Conservation (phyloP, 2,797 vertebrate species). For the Poecilia picta region DNA sequence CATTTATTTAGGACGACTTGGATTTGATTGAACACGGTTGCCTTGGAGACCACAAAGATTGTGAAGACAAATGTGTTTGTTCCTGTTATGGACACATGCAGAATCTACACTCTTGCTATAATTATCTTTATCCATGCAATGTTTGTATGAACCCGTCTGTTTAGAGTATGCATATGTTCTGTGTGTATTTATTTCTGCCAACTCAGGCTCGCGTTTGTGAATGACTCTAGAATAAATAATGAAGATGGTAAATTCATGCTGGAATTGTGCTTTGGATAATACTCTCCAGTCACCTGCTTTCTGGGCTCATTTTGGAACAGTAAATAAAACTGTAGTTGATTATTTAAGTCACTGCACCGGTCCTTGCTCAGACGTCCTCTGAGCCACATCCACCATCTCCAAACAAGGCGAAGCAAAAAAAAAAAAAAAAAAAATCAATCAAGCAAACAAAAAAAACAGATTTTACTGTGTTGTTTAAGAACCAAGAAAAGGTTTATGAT, state of each 20-base stretch:
- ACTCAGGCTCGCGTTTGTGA: background rate
- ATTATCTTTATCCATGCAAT: slow-evolving; percentile 23
- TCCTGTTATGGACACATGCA: background rate
- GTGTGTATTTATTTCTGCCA: slow-evolving; percentile 16
- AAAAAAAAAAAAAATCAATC: background rate
- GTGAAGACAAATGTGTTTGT: background rate
- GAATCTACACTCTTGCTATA: slow-evolving; percentile 7
- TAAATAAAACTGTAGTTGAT: background rate
- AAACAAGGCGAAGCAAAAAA: background rate
- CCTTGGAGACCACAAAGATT: slow-evolving; percentile 1
- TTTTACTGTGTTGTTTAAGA: background rate
- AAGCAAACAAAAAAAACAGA: too few species aligned
- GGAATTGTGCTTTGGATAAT: background rate
- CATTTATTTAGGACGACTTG: slow-evolving; percentile 4
- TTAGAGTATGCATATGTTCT: slow-evolving; percentile 24
- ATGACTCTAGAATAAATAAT: background rate
- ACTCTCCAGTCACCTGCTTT: background rate
- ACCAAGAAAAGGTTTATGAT: background rate
- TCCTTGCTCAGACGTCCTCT: background rate
- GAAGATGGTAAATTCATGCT: background rate
- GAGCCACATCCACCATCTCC: background rate
- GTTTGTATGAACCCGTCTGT: slow-evolving; percentile 41
- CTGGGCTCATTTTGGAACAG: background rate
- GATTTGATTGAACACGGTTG: background rate
- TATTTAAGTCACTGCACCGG: background rate